Percentiles rank a stretch among this genome's conserved stretches.
Conservation (phyloP, 2,797 vertebrate species). For the Gambelia wislizenii region DNA sequence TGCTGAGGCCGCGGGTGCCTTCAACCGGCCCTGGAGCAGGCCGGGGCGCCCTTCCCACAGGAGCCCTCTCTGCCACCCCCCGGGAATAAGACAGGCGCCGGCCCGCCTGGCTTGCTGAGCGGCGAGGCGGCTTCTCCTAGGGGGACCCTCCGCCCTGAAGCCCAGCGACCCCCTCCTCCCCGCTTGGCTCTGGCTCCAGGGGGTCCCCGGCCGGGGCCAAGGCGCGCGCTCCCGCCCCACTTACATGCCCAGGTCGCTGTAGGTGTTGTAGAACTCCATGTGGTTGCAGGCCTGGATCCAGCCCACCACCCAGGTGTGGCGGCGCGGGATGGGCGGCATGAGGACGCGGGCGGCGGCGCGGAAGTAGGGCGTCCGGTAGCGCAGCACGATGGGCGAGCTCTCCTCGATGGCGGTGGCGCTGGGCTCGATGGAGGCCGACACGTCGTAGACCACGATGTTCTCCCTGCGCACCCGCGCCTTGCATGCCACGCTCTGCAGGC, state of each 20-base stretch:
- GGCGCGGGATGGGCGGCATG: slow-evolving; percentile 94
- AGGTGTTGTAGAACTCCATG: slow-evolving; percentile 99
- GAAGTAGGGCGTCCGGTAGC: slow-evolving; percentile 98
- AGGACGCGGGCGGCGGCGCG: slow-evolving; percentile 93
- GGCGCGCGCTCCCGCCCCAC: background rate
- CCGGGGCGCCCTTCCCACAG: background rate
- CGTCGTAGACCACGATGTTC: slow-evolving; percentile 95
- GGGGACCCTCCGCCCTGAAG: background rate
- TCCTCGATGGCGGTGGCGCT: slow-evolving; percentile 94
- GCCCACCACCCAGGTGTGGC: slow-evolving; percentile 97
- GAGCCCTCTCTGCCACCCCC: background rate
- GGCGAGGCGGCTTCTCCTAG: background rate
- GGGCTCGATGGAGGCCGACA: slow-evolving; percentile 95
- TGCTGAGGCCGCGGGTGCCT: too few species aligned
- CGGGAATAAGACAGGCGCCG: background rate
- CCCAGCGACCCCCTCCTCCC: background rate
- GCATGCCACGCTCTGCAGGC: slow-evolving; percentile 96
- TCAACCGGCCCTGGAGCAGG: too few species aligned
- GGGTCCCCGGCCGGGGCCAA: too few species aligned
- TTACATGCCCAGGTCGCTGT: slow-evolving; percentile 83
- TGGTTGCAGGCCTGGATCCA: slow-evolving; percentile 99
- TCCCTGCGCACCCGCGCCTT: slow-evolving; percentile 95
- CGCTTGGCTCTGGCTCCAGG: too few species aligned
- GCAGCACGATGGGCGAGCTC: slow-evolving; percentile 95
- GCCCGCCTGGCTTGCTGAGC: background rate